These are phyloP conservation scores for Aphodius sticticus DNA, from an alignment of 2,888 invertebrate genomes.

Conservation along the genomic window DNA sequence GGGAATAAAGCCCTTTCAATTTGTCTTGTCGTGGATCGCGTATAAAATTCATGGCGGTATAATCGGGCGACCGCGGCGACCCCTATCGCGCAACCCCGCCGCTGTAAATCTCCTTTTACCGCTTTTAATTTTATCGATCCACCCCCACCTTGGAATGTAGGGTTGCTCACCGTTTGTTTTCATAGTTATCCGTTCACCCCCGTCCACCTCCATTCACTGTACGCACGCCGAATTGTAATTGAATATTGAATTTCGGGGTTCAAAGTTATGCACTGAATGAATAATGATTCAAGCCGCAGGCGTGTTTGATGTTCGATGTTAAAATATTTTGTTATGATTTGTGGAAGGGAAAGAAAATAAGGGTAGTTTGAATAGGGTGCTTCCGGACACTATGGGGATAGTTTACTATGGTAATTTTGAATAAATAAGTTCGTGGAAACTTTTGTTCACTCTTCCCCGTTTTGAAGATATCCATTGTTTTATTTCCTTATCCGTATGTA, in stretches of 20 bases:
- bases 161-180: conserved; percentile 5
- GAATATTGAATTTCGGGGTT: neutral
- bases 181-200: conserved; percentile 12
- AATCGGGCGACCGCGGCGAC: neutral
- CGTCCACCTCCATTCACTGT: neutral
- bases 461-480: no score
- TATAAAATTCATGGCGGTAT: neutral
- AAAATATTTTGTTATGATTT: neutral
- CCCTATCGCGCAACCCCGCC: neutral
- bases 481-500: no score
- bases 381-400: no score
- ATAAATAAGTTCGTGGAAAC: no score
- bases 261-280: neutral
- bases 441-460: no score
- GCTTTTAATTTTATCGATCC: neutral
- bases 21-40: neutral
- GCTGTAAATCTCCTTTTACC: neutral
- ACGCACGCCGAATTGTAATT: conserved; percentile 1
- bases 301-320: neutral
- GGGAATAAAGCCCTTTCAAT: neutral
- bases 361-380: neutral
- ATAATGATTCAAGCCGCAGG: neutral
- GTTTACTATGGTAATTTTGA: no score
- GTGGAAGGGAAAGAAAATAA: neutral
- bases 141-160: neutral